A percentile compares a stretch with the other conserved stretches of the same genome.
Conservation (phyloP, 2,888 invertebrate genomes). For the Caenorhabditis sp. region DNA sequence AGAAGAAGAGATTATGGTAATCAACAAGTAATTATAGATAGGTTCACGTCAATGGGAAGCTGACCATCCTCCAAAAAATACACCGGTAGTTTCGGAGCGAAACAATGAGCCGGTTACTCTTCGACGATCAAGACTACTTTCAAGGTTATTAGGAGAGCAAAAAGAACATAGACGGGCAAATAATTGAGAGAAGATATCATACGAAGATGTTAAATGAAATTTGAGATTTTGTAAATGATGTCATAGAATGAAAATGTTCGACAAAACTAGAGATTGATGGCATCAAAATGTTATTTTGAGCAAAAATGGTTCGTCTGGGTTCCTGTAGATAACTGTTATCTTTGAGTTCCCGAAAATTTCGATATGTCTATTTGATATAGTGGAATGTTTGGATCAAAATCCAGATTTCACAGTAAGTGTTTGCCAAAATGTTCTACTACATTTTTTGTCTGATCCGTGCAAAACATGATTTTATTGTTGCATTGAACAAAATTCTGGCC, state of each 20-base stretch:
- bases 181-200: neutral
- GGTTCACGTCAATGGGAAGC: neutral
- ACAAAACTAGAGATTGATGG: too few species aligned
- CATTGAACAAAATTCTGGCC: too few species aligned
- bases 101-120: neutral
- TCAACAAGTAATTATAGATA: neutral
- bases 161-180: neutral
- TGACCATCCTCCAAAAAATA: neutral
- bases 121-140: neutral
- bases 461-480: too few species aligned
- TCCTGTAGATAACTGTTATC: too few species aligned
- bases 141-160: neutral
- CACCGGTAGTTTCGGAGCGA: neutral
- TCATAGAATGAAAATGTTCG: neutral
- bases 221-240: neutral
- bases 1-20: neutral
- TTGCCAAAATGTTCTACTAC: too few species aligned
- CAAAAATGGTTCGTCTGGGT: too few species aligned
- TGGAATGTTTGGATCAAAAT: too few species aligned
- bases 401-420: too few species aligned
- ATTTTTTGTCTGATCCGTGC: too few species aligned
- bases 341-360: too few species aligned
- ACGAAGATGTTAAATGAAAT: neutral
- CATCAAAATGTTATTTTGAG: too few species aligned
- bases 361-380: too few species aligned